Evolutionary conservation across 2,797 vertebrate genomes (phyloP).

Genomic region (Sibirionetta formosa): DNA sequence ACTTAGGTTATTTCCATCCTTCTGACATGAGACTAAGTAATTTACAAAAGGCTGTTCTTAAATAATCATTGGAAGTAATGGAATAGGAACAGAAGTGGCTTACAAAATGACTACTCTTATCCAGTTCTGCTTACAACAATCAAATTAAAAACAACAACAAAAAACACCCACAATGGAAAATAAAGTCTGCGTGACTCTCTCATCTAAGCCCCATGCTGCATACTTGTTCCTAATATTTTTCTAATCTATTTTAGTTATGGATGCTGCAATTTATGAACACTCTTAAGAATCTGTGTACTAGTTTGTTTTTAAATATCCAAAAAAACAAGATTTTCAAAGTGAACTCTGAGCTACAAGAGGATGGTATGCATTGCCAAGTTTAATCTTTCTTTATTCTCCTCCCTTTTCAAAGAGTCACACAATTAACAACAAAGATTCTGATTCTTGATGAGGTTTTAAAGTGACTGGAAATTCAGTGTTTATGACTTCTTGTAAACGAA

Average conservation of each 20-base stretch:
- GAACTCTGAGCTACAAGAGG: neutral
- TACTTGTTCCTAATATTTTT: neutral
- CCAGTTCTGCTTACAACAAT: neutral
- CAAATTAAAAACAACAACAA: neutral
- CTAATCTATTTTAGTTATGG: accelerated
- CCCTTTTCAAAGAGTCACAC: accelerated
- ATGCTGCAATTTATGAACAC: neutral
- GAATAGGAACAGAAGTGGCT: neutral
- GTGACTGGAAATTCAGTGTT: neutral
- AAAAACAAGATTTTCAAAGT: neutral
- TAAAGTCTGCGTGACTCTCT: neutral
- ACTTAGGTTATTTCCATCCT: neutral
- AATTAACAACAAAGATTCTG: neutral
- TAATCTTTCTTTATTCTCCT: neutral
- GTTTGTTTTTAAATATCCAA: neutral
- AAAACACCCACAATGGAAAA: neutral
- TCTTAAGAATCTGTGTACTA: neutral
- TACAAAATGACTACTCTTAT: neutral
- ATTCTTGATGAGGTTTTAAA: neutral
- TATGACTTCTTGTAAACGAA: neutral
- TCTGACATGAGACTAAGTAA: neutral
- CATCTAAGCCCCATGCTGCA: neutral
- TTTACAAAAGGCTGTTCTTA: neutral
- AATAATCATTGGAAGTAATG: neutral
- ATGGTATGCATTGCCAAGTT: accelerated